Evolutionary conservation across 2,888 invertebrate genomes (phyloP), one percentile per base, ranked within the genome.

Genomic region (Pachydiplax longipennis): DNA sequence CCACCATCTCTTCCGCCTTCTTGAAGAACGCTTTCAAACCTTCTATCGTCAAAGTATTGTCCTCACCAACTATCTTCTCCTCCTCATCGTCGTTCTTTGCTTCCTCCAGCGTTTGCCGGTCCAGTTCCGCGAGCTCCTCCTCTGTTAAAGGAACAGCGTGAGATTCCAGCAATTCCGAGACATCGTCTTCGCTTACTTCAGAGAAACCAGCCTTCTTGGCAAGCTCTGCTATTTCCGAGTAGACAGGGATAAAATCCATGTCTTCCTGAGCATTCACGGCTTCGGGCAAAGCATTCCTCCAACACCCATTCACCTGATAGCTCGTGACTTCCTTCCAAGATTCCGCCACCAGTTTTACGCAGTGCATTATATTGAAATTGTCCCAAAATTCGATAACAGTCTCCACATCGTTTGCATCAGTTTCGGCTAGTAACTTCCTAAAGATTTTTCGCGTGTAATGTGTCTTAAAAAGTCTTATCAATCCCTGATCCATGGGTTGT

Each of bases 401-500:
- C 5, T 6, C 5, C 5, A 31, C 25, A 1, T 25, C 25, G 25
- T 13, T 73, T 2, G 8, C 12, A 73, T 73, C 73, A 3, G 73
- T 25, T 25, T 73, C 73, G 13, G 13, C 13, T 0, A 73, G 12
- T 31, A 73, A 73, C 8, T 73, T 25, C 8, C 31, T n/a, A 3
- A 25, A 73, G 10, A 3, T 73, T 5, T 73, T 25, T 12, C 73
- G n/a, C 22, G 31, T 5, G 25, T 82, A 81, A 81, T 40, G 18
- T 12, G 81, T 18, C 5, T 81, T 81, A 6, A 81, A 81, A 0
- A 40, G 22, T 40, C 31, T 40, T 10, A 81, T 81, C 37, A 81
- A 35, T 81, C 81, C 81, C 81, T 81, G 82, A 82, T 82, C 82
- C 48, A 82, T 82, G 0, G 82, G 44, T 2, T 82, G 82, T n/a